Base-by-base conservation (phyloP, 2,888 invertebrate genomes). In the Acanthococcus lagerstroemiae region DNA sequence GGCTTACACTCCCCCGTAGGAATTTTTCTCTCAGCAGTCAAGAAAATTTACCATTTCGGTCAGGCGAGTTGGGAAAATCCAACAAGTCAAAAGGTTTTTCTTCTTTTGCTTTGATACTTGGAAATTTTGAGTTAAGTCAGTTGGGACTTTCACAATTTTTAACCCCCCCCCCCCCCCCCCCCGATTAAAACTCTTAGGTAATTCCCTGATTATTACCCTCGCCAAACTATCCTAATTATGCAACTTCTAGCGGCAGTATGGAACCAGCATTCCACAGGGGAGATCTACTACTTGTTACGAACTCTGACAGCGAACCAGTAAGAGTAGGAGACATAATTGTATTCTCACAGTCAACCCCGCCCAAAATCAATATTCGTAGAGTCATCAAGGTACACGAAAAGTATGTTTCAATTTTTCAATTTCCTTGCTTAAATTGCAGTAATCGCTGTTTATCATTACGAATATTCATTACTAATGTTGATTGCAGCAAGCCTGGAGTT, bases 191-290 rank as follows among this genome's bases (percentile, higher is more conserved):
- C n/a, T n/a, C n/a, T n/a, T n/a, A n/a, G n/a, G n/a, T n/a, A n/a
- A n/a, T n/a, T n/a, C n/a, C n/a, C n/a, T n/a, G n/a, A n/a, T n/a
- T n/a, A n/a, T n/a, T n/a, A n/a, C n/a, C n/a, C n/a, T n/a, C n/a
- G n/a, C n/a, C n/a, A n/a, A n/a, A n/a, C n/a, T n/a, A n/a, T n/a
- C n/a, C n/a, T n/a, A n/a, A n/a, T n/a, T n/a, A n/a, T n/a, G n/a
- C n/a, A n/a, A n/a, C n/a, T 21, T 52, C 15, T 24, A 58, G 58
- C 9, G 58, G 58, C 1, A 58, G 58, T 17, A 58, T 58, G 58
- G 58, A 58, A 25, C 58, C 58, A 46, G 58, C 58, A 2, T 58
- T 44, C 5, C 44, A 58, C 25, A 58, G 58, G 17, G 58, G 58
- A 58, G 58, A 58, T 25, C 17, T 58, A 17, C n/a, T 58, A 46